These are phyloP conservation scores for Psilanteris sp. DNA, from an alignment of 1,140 invertebrate species.

Conservation along the genomic window DNA sequence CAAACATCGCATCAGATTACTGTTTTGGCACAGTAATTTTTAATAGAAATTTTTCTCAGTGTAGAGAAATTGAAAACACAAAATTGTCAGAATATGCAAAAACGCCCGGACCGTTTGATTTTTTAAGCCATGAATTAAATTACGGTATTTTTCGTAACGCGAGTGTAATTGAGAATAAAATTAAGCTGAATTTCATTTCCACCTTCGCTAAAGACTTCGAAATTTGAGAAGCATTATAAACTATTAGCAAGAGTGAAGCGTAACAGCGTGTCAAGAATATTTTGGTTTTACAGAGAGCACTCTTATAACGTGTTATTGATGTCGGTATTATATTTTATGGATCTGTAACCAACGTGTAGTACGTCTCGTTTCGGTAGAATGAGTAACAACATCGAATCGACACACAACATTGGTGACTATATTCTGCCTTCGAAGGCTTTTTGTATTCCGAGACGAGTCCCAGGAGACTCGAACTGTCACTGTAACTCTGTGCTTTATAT, in stretches of 20 bases:
- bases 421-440: conserved; percentile 45
- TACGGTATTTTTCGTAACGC: too few relatives aligned
- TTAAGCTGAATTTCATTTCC: too few relatives aligned
- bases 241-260: background rate
- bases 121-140: too few relatives aligned
- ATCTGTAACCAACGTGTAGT: conserved; percentile 31
- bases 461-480: conserved; percentile 40
- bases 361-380: conserved; percentile 41
- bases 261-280: conserved; percentile 1
- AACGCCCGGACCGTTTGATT: too few relatives aligned
- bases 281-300: conserved; percentile 10
- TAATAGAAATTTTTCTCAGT: too few relatives aligned
- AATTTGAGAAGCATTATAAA: background rate
- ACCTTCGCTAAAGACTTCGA: too few relatives aligned
- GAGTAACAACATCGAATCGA: conserved; percentile 47
- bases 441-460: conserved; percentile 51
- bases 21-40: too few relatives aligned
- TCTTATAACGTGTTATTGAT: conserved; percentile 35
- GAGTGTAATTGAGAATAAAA: too few relatives aligned
- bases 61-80: too few relatives aligned
- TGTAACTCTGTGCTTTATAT: conserved; percentile 52
- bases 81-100: too few relatives aligned
- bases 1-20: too few relatives aligned
- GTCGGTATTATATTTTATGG: conserved; percentile 39
- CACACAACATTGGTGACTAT: conserved; percentile 37